phyloP scores from a whole-genome alignment of 2,113 vertebrate genomes.

The Siphamia tubifer region DNA sequence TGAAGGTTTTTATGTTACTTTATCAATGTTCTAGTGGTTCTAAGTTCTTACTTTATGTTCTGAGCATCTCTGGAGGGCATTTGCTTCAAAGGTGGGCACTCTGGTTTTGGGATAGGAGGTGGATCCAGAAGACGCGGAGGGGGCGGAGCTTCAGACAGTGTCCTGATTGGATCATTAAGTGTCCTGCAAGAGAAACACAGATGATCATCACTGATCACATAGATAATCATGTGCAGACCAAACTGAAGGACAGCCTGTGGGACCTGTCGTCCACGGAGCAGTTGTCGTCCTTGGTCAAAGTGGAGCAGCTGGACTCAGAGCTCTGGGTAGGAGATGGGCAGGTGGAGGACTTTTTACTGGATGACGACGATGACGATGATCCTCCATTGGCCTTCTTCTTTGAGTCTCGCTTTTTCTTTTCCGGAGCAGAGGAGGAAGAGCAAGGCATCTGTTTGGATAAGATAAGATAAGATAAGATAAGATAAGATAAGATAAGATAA shows the following conservation, averaged over 20 bases:
- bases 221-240: background rate
- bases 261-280: constrained; percentile 36
- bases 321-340: constrained; percentile 8
- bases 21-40: background rate
- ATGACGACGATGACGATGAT: background rate
- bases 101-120: background rate
- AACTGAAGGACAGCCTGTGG: background rate
- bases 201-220: background rate
- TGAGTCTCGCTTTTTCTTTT: constrained; percentile 30
- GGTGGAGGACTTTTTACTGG: constrained; percentile 9
- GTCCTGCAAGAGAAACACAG: constrained; percentile 28
- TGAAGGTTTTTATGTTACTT: background rate
- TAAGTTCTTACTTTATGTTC: constrained; percentile 38
- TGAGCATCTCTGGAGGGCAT: background rate
- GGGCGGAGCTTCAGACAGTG: background rate
- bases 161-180: constrained; percentile 16
- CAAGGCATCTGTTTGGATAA: background rate
- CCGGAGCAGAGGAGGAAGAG: constrained; percentile 26
- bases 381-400: constrained; percentile 1
- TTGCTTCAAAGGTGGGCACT: background rate
- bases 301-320: constrained; percentile 30
- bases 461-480: background rate
- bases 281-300: constrained; percentile 7
- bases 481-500: too few relatives aligned
- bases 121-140: background rate